phyloP scores from a whole-genome alignment of 2,113 vertebrate genomes.

The Penelope pileata region DNA sequence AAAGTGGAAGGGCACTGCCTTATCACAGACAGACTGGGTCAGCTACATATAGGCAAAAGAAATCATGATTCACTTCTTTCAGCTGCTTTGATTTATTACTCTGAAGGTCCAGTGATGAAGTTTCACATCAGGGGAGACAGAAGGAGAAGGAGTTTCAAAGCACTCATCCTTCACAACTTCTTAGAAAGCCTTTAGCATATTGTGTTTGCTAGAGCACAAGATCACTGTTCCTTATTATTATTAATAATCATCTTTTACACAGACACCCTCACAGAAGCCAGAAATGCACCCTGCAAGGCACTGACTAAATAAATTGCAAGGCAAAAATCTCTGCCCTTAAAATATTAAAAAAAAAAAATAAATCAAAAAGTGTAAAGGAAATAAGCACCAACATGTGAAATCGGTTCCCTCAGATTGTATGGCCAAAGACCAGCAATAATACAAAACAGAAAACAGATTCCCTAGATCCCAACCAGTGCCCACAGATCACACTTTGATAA shows the following conservation, averaged over 20 bases:
- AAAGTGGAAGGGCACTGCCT: conserved; percentile 25
- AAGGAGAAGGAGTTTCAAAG: conserved; percentile 42
- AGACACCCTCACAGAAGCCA: background rate
- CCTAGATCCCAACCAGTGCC: background rate
- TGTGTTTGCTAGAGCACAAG: background rate
- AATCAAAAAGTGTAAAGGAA: background rate
- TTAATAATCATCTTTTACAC: background rate
- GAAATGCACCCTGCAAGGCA: background rate
- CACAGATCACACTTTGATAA: background rate
- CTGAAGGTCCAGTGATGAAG: conserved; percentile 26
- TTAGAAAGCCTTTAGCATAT: conserved; percentile 11
- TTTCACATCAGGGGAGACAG: conserved; percentile 43
- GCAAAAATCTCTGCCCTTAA: background rate
- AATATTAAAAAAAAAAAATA: background rate
- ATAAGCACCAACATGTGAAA: background rate
- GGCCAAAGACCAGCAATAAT: background rate
- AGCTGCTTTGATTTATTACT: conserved; percentile 54
- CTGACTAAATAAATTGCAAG: background rate
- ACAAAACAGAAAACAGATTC: conserved; percentile 2
- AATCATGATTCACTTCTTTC: conserved; percentile 12
- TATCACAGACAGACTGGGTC: conserved; percentile 50
- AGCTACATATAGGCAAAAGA: background rate
- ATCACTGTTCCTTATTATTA: background rate
- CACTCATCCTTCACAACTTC: background rate
- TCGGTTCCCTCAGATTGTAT: background rate